These are phyloP conservation scores for Galbula dea DNA, from an alignment of 2,113 vertebrate species.

Conservation along the genomic window DNA sequence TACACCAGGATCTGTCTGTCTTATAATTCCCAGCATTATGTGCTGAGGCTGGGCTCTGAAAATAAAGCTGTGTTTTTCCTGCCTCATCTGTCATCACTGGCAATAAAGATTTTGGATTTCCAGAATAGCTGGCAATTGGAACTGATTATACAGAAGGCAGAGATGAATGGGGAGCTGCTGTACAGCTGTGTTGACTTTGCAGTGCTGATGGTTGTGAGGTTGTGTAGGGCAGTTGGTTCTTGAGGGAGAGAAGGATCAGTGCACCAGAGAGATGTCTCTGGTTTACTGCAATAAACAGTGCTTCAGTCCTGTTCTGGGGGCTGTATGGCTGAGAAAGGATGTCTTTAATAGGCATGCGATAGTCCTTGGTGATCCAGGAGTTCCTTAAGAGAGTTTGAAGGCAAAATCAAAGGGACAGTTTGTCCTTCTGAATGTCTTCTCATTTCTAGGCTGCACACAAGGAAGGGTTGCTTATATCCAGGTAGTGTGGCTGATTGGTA, in stretches of 20 bases:
- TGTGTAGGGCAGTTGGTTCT: background rate
- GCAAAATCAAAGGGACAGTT: background rate
- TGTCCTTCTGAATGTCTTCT: background rate
- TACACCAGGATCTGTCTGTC: background rate
- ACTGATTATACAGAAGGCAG: background rate
- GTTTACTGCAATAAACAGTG: background rate
- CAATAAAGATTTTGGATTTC: background rate
- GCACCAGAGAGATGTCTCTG: background rate
- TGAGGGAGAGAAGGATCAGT: background rate
- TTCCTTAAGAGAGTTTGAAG: background rate
- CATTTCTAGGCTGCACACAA: background rate
- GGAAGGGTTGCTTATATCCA: background rate
- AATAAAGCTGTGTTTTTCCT: background rate
- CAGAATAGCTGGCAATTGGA: background rate
- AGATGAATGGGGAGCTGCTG: background rate
- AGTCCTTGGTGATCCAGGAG: background rate
- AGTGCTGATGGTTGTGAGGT: background rate
- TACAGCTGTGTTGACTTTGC: background rate
- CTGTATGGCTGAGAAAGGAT: background rate
- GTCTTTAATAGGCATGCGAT: background rate
- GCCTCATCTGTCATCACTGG: background rate
- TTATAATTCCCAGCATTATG: background rate
- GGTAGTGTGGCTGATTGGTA: background rate
- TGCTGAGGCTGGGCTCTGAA: background rate
- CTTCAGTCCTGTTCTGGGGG: background rate